Evolutionary conservation across 2,797 vertebrate genomes (phyloP).

Genomic region (Arctocebus calabarensis): DNA sequence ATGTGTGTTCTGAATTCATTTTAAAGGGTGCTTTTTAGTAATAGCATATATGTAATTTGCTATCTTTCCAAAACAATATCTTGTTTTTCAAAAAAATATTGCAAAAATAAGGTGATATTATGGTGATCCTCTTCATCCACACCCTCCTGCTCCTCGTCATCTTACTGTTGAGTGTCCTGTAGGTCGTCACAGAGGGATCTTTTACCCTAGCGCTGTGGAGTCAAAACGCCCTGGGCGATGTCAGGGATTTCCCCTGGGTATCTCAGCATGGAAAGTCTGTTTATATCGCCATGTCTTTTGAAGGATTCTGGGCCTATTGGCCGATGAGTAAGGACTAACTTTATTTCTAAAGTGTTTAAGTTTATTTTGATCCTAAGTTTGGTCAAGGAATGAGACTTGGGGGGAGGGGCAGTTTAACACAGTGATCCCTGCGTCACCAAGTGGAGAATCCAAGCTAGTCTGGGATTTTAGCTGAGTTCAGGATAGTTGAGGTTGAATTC

Average conservation of each 20-base stretch:
- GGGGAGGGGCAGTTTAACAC: not conserved
- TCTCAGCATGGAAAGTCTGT: constrained; percentile 62
- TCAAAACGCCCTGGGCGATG: not conserved
- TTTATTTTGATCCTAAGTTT: constrained; percentile 75
- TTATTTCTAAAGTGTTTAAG: constrained; percentile 68
- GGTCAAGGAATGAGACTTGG: constrained; percentile 44
- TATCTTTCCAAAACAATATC: not conserved
- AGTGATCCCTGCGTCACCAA: not conserved
- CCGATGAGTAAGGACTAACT: constrained; percentile 33
- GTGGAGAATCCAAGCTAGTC: constrained; percentile 33
- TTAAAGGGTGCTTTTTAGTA: constrained; percentile 50
- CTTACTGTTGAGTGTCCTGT: not conserved
- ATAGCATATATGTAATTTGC: not conserved
- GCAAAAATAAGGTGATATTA: not conserved
- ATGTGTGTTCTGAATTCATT: not conserved
- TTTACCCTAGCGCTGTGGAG: not conserved
- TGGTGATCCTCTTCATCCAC: not conserved
- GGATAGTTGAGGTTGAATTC: constrained; percentile 67
- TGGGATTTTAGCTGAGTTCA: constrained; percentile 65
- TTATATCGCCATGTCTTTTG: constrained; percentile 56
- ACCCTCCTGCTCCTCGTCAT: not conserved
- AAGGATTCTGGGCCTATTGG: constrained; percentile 40
- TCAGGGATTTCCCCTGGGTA: constrained; percentile 23
- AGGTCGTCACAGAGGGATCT: not conserved
- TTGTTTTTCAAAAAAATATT: constrained; percentile 48